A percentile compares a stretch with the other conserved stretches of the same genome.
phyloP scores from a whole-genome alignment of 2,888 invertebrate species.

The Dryococelus australis region DNA sequence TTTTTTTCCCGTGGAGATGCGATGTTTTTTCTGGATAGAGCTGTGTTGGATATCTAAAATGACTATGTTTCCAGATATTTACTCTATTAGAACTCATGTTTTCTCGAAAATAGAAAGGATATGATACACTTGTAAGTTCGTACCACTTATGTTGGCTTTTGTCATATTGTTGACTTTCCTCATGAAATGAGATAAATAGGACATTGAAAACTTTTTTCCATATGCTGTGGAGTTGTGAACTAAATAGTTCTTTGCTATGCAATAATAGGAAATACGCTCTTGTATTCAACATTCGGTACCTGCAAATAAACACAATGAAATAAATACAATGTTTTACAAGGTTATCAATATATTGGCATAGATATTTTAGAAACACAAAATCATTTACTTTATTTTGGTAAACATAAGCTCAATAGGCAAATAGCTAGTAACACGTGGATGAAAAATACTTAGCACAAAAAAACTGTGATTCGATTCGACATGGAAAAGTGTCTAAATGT shows the following conservation, averaged over 20 bases:
- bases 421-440: no score
- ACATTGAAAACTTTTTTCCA: conserved; percentile 71
- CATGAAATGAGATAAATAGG: conserved; percentile 36
- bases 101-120: neutral
- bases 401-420: no score
- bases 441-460: no score
- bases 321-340: no score
- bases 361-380: no score
- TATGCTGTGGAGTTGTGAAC: conserved; percentile 70
- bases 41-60: neutral
- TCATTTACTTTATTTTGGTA: no score
- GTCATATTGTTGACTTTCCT: neutral
- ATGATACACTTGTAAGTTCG: neutral
- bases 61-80: neutral
- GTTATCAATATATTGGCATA: no score
- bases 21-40: neutral
- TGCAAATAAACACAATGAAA: conserved; percentile 52
- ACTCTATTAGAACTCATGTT: neutral
- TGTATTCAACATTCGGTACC: conserved; percentile 74
- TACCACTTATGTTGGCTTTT: neutral
- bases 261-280: conserved; percentile 75
- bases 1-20: neutral
- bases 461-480: no score
- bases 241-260: conserved; percentile 73
- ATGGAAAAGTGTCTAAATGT: no score